Base-by-base conservation (phyloP, 2,113 vertebrate species). In the Poeciliopsis prolifica region DNA sequence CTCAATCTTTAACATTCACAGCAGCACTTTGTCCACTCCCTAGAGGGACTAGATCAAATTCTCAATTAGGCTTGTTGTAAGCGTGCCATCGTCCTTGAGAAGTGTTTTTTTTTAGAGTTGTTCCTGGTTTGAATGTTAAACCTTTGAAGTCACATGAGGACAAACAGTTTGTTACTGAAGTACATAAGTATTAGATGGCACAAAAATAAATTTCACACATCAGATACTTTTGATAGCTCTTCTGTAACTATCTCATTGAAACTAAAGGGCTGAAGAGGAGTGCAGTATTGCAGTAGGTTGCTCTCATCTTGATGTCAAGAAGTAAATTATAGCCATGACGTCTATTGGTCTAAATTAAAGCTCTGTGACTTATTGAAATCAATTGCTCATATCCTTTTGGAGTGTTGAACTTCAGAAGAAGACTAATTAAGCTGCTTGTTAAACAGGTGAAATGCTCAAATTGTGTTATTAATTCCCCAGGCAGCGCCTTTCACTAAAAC, bases 51-150 rank as follows among this genome's bases (percentile, higher is more conserved):
- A 81, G 86, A 92, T 91, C 91, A 92, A 92, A 92, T 90, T 90
- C 89, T 86, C 91, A 92, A 92, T 93, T 91, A 93, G 86, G 81
- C 80, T 78, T 83, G 83, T 90, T 90, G 86, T 87, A 90, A 89
- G 80, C 78, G 72, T 28, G 68, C 79, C 88, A 81, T 78, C 65
- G 88, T 91, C 92, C 92, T 92, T 93, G 90, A 87, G 77, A 79
- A 64, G 68, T 60, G 60, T 54, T 81, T 33, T 22, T 51, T 72
- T 68, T 35, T 61, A 58, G 64, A 3, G n/a, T 24, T 67, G 35
- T 35, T 87, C 82, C 80, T 82, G 65, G 83, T 82, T 82, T 87
- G 89, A 90, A 91, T 91, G 77, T 86, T 89, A 93, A 93, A 60
- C 71, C 75, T 82, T 68, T 83, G 10, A 48, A 82, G 78, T 75